These are phyloP conservation scores for Halocynthia roretzi DNA, from an alignment of 23 tunicate genomes.

Conservation along the genomic window DNA sequence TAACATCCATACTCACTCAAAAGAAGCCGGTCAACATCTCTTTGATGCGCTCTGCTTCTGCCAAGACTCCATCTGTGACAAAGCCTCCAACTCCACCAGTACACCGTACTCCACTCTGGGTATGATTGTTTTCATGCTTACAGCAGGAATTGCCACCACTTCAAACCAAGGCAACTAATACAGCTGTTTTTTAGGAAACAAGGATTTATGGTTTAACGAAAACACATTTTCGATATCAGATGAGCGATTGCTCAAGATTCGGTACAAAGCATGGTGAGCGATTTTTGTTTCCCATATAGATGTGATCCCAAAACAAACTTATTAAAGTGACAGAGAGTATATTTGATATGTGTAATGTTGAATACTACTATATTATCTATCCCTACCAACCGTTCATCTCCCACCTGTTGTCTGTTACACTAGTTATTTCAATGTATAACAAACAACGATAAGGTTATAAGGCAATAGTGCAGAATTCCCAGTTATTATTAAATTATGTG, in stretches of 20 bases:
- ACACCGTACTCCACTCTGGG: conserved; percentile 62
- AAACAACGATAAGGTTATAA: too few relatives aligned
- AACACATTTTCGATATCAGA: conserved; percentile 40
- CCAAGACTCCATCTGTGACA: conserved; percentile 14
- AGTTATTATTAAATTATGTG: too few relatives aligned
- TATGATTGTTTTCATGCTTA: background rate
- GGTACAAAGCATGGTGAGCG: conserved; percentile 30
- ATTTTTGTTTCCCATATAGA: background rate
- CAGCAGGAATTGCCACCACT: too few relatives aligned
- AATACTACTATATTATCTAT: background rate
- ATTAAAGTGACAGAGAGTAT: background rate
- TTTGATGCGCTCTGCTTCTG: background rate
- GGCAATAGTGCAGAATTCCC: too few relatives aligned
- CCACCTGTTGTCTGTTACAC: background rate
- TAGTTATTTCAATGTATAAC: too few relatives aligned
- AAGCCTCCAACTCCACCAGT: conserved; percentile 53
- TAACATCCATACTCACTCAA: conserved; percentile 4
- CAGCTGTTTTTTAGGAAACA: conserved; percentile 39
- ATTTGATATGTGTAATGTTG: background rate
- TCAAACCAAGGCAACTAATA: too few relatives aligned
- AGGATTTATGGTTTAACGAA: conserved; percentile 49
- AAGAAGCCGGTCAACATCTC: background rate
- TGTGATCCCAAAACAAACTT: background rate
- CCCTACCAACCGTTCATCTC: conserved; percentile 5
- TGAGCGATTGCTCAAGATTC: conserved; percentile 11